Evolutionary conservation across 2,113 vertebrate species (phyloP).

Genomic region (Vireo altiloquus): DNA sequence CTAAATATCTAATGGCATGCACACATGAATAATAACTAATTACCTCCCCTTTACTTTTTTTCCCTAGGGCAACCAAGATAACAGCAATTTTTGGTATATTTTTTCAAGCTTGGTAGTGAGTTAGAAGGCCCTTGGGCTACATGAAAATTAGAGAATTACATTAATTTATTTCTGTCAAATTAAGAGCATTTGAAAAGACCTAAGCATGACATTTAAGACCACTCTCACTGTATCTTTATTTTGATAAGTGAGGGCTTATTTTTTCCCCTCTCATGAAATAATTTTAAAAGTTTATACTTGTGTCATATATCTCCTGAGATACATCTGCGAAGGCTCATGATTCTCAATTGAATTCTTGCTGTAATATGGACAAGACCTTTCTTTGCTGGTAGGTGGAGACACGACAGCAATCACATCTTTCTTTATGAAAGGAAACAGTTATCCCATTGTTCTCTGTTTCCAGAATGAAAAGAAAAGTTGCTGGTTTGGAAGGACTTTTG

Average conservation of each 20-base stretch:
- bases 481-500: background rate
- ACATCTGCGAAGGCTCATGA: background rate
- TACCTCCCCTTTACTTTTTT: background rate
- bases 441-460: background rate
- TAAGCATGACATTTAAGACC: background rate
- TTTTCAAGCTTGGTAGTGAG: background rate
- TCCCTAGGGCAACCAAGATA: background rate
- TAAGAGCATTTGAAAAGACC: background rate
- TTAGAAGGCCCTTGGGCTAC: background rate
- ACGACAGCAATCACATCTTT: background rate
- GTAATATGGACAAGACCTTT: background rate
- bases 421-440: background rate
- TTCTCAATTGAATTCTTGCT: background rate
- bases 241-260: background rate
- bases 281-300: background rate
- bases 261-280: background rate
- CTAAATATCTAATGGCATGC: conserved; percentile 43
- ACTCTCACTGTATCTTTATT: background rate
- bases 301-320: background rate
- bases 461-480: background rate
- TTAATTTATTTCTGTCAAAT: conserved; percentile 6
- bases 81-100: background rate
- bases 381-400: background rate
- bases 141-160: background rate
- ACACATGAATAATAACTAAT: conserved; percentile 40